Evolutionary conservation across 2,888 invertebrate species (phyloP).

Genomic region (Eumacrocentrus americanus): DNA sequence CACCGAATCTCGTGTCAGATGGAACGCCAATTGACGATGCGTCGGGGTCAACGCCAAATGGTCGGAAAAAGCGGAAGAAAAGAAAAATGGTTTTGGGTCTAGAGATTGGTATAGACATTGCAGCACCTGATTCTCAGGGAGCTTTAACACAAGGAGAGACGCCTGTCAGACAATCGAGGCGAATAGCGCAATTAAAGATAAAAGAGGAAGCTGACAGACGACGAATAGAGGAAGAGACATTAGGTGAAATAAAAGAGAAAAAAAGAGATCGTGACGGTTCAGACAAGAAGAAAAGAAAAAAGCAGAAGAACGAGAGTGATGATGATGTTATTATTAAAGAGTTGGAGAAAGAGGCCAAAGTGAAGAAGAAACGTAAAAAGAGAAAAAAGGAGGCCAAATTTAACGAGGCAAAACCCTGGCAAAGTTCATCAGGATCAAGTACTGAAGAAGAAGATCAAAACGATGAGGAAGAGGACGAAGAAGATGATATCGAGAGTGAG

Average conservation of each 20-base stretch:
- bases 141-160: constrained; percentile 53
- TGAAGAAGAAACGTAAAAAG: constrained; percentile 49
- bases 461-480: constrained; percentile 62
- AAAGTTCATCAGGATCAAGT: constrained; percentile 66
- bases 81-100: constrained; percentile 63
- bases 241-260: constrained; percentile 65
- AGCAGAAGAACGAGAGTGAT: constrained; percentile 38
- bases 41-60: constrained; percentile 17
- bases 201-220: constrained; percentile 82
- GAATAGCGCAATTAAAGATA: constrained; percentile 87
- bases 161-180: constrained; percentile 78
- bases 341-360: constrained; percentile 48
- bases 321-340: constrained; percentile 31
- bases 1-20: constrained; percentile 13
- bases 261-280: constrained; percentile 31
- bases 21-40: neutral
- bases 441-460: constrained; percentile 57
- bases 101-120: constrained; percentile 60
- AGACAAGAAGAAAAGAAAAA: constrained; percentile 39
- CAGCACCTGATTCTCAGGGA: constrained; percentile 38
- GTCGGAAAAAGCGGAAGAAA: constrained; percentile 50
- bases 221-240: constrained; percentile 75
- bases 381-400: constrained; percentile 59
- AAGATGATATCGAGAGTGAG: constrained; percentile 61
- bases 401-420: constrained; percentile 67